Evolutionary conservation across 2,888 invertebrate genomes (phyloP), one percentile per base, ranked within the genome.

Genomic region (Eupeodes latifasciatus): DNA sequence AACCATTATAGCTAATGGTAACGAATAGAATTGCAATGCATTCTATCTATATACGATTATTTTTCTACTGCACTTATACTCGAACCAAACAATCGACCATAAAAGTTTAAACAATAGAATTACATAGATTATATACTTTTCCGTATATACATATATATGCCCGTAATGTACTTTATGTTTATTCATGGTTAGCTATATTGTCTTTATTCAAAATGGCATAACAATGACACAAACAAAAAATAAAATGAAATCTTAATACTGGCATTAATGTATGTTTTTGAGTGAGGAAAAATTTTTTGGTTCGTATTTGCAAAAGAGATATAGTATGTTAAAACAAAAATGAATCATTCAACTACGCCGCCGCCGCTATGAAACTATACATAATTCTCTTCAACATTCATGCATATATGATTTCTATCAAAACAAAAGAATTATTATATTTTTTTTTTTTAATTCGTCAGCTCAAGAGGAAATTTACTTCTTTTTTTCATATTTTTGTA

Each of bases 341-440:
- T 59, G 72, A 72, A 72, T 59, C 72, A 72, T 71, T 71, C 5
- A n/a, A 40, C 6, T 19, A 16, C 36, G 5, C 27, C 40, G 2
- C 36, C 11, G 12, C 40, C 40, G 2, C 16, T 6, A 19, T n/a
- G 6, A 9, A 71, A 57, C n/a, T 55, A 40, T 27, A 27, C 27
- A 27, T 27, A 27, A 27, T 72, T 72, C 59, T 59, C 2, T 40
- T 4, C 12, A 0, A 2, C 5, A 12, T 1, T 49, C n/a, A 47
- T 27, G 3, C 27, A 47, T 19, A 19, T 19, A 19, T n/a, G 27
- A 4, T 59, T 57, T 27, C 34, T 53, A 40, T 53, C 59, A 72
- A 59, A 72, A 72, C 47, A 72, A 72, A 72, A 47, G 44, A 57
- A 72, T 72, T 59, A 53, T 36, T n/a, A 10, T 36, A n/a, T 27